phyloP scores from a whole-genome alignment of 2,888 invertebrate genomes.

The Agrochola circellaris region DNA sequence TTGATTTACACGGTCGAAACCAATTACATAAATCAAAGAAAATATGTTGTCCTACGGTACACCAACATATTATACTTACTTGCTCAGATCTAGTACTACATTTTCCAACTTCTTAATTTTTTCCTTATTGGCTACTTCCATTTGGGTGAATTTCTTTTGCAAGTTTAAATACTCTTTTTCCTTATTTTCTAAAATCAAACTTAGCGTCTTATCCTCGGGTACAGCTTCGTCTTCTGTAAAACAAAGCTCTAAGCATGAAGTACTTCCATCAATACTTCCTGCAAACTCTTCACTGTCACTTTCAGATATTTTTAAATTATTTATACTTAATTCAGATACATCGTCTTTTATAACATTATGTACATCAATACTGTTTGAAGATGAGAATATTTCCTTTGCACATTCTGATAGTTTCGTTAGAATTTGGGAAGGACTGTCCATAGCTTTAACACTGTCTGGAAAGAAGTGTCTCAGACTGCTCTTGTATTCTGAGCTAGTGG shows the following conservation, averaged over 20 bases:
- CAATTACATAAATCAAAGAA: too few species aligned
- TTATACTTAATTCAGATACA: constrained; percentile 84
- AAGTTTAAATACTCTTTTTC: constrained; percentile 89
- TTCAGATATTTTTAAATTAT: constrained; percentile 86
- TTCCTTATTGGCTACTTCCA: constrained; percentile 85
- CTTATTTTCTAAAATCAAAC: constrained; percentile 82
- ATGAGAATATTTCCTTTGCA: constrained; percentile 89
- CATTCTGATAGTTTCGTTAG: constrained; percentile 86
- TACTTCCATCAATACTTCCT: constrained; percentile 87
- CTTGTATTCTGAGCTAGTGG: constrained; percentile 85
- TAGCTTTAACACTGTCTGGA: constrained; percentile 86
- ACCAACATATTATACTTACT: constrained; percentile 82
- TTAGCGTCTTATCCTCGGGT: constrained; percentile 80
- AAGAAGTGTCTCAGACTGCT: constrained; percentile 86
- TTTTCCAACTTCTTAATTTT: constrained; percentile 88
- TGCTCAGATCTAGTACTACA: constrained; percentile 92
- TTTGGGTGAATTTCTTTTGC: constrained; percentile 88
- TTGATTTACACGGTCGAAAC: too few species aligned
- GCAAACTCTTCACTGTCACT: constrained; percentile 88
- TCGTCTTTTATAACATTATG: constrained; percentile 83
- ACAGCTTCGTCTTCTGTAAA: constrained; percentile 87
- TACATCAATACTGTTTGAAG: constrained; percentile 85
- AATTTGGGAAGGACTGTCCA: constrained; percentile 88
- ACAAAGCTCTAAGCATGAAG: constrained; percentile 87
- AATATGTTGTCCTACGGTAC: not conserved